Percentiles rank a stretch among this genome's conserved stretches.
These are phyloP conservation scores for Ceyx margarethae DNA, from an alignment of 2,113 vertebrate species.

Conservation along the genomic window DNA sequence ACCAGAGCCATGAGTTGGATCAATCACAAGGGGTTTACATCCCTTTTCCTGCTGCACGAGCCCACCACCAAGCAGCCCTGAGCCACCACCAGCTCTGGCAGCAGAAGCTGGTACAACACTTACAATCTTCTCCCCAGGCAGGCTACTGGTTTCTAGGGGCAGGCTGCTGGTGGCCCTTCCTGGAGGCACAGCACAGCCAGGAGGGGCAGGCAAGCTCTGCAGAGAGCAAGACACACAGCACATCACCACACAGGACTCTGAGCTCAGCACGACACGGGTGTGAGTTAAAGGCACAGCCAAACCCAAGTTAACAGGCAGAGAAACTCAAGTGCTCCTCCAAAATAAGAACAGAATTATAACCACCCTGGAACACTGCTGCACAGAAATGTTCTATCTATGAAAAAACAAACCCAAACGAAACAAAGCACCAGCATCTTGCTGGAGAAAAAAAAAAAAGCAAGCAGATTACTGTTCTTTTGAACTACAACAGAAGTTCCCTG, in stretches of 20 bases:
- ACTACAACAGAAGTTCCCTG: background rate
- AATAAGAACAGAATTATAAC: background rate
- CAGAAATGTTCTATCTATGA: background rate
- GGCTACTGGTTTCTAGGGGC: conserved; percentile 74
- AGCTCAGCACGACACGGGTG: background rate
- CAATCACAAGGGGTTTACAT: no score
- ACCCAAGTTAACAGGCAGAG: background rate
- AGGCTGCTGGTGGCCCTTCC: conserved; percentile 77
- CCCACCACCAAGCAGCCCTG: conserved; percentile 34
- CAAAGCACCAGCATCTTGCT: background rate
- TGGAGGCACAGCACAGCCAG: conserved; percentile 80
- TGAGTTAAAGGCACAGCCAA: conserved; percentile 2
- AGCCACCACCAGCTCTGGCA: conserved; percentile 68
- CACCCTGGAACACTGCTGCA: background rate
- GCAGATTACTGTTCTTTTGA: background rate
- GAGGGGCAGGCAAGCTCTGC: conserved; percentile 91
- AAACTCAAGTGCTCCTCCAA: background rate
- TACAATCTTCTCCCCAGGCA: conserved; percentile 81
- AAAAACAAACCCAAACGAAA: background rate
- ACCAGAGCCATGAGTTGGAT: no score
- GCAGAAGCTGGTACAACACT: conserved; percentile 67
- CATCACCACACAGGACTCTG: conserved; percentile 65
- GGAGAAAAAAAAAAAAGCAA: background rate
- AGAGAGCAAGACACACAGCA: conserved; percentile 86
- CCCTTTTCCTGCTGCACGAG: background rate